Evolutionary conservation across 2,797 vertebrate genomes (phyloP).

Genomic region (Clangula hyemalis): DNA sequence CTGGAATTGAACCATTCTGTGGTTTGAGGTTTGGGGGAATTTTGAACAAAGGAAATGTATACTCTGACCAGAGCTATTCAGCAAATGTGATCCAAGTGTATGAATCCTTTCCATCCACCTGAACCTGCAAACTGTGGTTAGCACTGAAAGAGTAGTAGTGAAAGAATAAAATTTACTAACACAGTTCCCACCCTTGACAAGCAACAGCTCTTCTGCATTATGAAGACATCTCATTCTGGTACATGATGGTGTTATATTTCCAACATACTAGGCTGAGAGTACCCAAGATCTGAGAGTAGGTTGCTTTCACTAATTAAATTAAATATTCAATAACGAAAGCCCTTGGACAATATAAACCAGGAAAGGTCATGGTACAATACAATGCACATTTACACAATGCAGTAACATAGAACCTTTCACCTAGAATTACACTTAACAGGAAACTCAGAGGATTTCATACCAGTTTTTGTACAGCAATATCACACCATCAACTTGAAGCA

Average conservation of each 20-base stretch:
- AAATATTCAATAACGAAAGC: neutral
- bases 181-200: neutral
- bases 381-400: conserved; percentile 1
- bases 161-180: neutral
- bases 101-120: neutral
- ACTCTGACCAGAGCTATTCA: neutral
- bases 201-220: neutral
- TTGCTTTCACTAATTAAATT: neutral
- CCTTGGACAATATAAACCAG: neutral
- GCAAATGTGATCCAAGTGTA: neutral
- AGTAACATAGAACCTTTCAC: conserved; percentile 35
- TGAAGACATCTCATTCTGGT: neutral
- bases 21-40: neutral
- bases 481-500: neutral
- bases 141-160: neutral
- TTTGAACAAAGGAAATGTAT: neutral
- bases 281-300: neutral
- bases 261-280: neutral
- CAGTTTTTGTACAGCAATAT: neutral
- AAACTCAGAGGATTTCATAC: conserved; percentile 30
- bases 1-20: neutral
- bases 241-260: neutral
- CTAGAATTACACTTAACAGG: conserved; percentile 29
- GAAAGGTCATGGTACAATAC: neutral
- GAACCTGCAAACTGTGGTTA: neutral